phyloP scores from a whole-genome alignment of 2,888 invertebrate genomes.

The Parascotia fuliginaria region DNA sequence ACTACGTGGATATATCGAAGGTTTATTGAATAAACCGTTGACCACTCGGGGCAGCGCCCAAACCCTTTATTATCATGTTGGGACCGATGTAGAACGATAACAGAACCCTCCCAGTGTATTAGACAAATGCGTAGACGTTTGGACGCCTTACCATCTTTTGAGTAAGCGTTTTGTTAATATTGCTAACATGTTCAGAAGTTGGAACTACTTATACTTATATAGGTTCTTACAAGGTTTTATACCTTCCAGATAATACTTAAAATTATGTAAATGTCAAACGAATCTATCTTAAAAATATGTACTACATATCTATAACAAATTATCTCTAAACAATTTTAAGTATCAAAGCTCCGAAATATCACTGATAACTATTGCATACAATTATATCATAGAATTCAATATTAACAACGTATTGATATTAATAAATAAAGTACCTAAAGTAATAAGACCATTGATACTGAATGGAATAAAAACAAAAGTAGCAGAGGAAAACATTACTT shows the following conservation, averaged over 20 bases:
- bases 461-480: too few relatives aligned
- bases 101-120: slow-evolving; percentile 48
- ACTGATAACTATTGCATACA: too few relatives aligned
- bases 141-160: slow-evolving; percentile 21
- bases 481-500: neutral
- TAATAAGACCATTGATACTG: too few relatives aligned
- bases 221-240: neutral
- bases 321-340: too few relatives aligned
- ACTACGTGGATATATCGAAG: slow-evolving; percentile 57
- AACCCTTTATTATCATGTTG: slow-evolving; percentile 69
- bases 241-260: neutral
- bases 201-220: neutral
- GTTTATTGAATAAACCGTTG: slow-evolving; percentile 73
- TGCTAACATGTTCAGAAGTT: neutral
- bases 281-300: too few relatives aligned
- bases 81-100: slow-evolving; percentile 60
- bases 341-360: too few relatives aligned
- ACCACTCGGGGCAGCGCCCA: slow-evolving; percentile 44
- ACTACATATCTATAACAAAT: too few relatives aligned
- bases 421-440: too few relatives aligned
- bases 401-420: too few relatives aligned
- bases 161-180: slow-evolving; percentile 21
- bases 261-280: too few relatives aligned
- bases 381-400: too few relatives aligned
- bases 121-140: slow-evolving; percentile 56